Conservation (phyloP, 2,113 vertebrate species). For the Arizona elegans region DNA sequence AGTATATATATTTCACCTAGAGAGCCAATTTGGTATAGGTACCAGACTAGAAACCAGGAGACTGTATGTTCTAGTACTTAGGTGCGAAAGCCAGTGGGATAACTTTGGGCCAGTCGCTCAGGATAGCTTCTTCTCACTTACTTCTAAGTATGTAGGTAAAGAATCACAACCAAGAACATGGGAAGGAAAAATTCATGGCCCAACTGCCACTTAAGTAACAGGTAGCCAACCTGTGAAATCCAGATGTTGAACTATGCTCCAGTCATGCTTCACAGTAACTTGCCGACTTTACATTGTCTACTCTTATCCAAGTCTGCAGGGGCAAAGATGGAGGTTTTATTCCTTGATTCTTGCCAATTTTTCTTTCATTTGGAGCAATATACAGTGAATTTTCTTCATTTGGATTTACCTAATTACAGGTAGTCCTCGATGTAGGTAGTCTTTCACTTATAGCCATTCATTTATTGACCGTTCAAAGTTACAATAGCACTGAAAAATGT, state of each 20-base stretch:
- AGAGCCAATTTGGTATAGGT: neutral
- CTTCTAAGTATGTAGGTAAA: neutral
- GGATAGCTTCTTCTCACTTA: neutral
- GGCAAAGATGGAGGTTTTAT: neutral
- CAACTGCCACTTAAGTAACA: neutral
- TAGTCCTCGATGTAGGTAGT: neutral
- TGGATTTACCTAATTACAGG: neutral
- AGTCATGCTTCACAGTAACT: neutral
- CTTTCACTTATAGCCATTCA: neutral
- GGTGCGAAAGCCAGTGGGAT: neutral
- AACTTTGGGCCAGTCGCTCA: neutral
- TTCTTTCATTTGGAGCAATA: neutral
- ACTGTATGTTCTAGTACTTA: neutral
- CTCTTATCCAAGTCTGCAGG: neutral
- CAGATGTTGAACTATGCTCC: neutral
- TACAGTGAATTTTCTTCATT: neutral
- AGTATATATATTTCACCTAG: neutral
- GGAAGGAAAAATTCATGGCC: neutral
- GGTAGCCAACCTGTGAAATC: neutral
- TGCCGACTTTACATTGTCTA: neutral
- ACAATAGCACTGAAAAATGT: no score
- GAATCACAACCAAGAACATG: neutral
- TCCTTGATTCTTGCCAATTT: no score
- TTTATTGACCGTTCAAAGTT: no score
- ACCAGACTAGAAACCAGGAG: neutral